Conservation (phyloP, 2,797 vertebrate genomes). For the Salmo trutta region DNA sequence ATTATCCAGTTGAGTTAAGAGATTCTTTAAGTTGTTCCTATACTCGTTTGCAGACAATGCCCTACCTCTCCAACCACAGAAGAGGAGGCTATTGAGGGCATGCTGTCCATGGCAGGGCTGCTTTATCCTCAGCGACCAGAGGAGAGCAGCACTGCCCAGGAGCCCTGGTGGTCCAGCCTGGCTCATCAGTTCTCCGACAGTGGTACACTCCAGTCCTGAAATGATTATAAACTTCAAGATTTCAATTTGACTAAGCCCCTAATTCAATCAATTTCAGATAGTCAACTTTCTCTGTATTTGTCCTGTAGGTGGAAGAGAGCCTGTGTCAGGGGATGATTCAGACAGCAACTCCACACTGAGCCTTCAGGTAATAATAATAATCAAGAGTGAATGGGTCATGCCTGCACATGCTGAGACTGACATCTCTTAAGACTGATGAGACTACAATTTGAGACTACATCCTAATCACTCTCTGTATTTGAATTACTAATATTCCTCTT, state of each 20-base stretch:
- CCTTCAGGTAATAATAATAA: conserved; percentile 31
- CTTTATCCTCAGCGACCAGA: conserved; percentile 85
- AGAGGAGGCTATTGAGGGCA: conserved; percentile 95
- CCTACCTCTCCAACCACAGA: conserved; percentile 94
- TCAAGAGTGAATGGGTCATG: not conserved
- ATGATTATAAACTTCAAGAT: not conserved
- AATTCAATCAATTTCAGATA: not conserved
- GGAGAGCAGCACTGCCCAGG: conserved; percentile 77
- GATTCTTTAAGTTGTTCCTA: too few relatives aligned
- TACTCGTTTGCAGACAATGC: conserved; percentile 80
- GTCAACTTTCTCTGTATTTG: not conserved
- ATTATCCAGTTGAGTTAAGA: too few relatives aligned
- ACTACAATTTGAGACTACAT: not conserved
- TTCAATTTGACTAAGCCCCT: not conserved
- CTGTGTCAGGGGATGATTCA: conserved; percentile 39
- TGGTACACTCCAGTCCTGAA: not conserved
- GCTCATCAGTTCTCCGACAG: conserved; percentile 42
- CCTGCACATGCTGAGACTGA: not conserved
- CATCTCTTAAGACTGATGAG: not conserved
- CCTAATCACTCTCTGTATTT: not conserved
- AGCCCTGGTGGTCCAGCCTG: conserved; percentile 75
- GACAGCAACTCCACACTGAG: conserved; percentile 45
- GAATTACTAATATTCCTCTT: not conserved
- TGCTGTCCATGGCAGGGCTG: conserved; percentile 96
- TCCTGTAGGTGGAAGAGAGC: conserved; percentile 30